A percentile compares a stretch with the other conserved stretches of the same genome.
These are phyloP conservation scores for Crossocerus cetratus DNA, from an alignment of 2,888 invertebrate species.

Conservation along the genomic window DNA sequence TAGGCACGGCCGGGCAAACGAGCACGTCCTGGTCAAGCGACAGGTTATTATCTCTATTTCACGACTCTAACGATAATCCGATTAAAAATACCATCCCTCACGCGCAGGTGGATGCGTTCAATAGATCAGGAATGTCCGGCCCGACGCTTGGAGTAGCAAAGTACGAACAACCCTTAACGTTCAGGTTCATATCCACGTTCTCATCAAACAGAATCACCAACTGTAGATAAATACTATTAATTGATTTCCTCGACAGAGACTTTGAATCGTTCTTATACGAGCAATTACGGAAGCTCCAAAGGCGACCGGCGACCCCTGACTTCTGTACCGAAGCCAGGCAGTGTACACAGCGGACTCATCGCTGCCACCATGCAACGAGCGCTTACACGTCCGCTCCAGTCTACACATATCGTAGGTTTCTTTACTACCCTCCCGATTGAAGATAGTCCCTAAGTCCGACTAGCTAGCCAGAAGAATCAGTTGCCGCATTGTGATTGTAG, in stretches of 20 bases:
- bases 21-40: constrained; percentile 91
- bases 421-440: no score
- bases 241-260: constrained; percentile 64
- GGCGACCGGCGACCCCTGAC: constrained; percentile 78
- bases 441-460: no score
- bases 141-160: constrained; percentile 72
- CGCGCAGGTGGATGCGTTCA: constrained; percentile 71
- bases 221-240: background rate
- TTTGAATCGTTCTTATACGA: constrained; percentile 95
- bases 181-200: constrained; percentile 63
- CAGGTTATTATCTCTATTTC: constrained; percentile 79
- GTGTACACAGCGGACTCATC: constrained; percentile 91
- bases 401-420: constrained; percentile 73
- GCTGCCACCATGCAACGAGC: constrained; percentile 94
- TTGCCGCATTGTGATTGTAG: constrained; percentile 72
- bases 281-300: constrained; percentile 87
- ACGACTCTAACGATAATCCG: background rate
- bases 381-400: constrained; percentile 91
- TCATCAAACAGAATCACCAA: background rate
- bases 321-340: constrained; percentile 86
- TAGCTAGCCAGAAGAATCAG: constrained; percentile 59
- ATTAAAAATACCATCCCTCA: background rate
- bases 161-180: constrained; percentile 73
- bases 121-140: constrained; percentile 73
- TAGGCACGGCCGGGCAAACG: constrained; percentile 91